These are phyloP conservation scores for Cydia fagiglandana DNA, from an alignment of 1,140 invertebrate species.

Conservation along the genomic window DNA sequence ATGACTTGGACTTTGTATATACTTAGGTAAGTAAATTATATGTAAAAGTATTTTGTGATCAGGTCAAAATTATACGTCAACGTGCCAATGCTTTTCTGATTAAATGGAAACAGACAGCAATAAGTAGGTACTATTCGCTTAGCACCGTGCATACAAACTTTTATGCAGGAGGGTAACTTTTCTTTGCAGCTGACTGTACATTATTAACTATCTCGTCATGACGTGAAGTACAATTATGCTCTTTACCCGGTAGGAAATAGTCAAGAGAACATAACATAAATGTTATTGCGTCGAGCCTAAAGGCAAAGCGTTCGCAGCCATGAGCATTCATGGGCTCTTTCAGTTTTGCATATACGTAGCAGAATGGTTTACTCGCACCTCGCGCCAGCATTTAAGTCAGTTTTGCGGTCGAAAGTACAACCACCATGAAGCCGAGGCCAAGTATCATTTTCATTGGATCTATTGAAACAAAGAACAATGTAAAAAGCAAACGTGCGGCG, in stretches of 20 bases:
- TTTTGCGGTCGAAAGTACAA: conserved; percentile 26
- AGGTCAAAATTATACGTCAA: no score
- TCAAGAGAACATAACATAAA: not conserved
- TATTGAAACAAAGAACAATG: conserved; percentile 46
- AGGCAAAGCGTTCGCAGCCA: not conserved
- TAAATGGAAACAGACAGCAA: no score
- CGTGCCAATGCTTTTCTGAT: no score
- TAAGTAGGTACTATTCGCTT: no score
- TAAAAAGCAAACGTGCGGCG: conserved; percentile 51
- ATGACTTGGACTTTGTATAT: not conserved
- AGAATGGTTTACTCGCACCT: not conserved
- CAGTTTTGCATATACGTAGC: not conserved
- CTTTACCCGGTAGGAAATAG: not conserved
- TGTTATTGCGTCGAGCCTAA: not conserved
- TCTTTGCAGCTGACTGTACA: no score
- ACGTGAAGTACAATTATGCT: no score
- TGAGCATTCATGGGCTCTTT: not conserved
- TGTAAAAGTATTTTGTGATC: no score
- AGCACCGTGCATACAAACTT: no score
- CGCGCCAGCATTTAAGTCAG: conserved; percentile 19
- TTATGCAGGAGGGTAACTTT: no score
- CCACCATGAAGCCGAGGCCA: conserved; percentile 34
- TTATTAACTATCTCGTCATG: no score
- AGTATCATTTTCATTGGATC: conserved; percentile 41
- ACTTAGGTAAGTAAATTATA: no score